phyloP scores from a whole-genome alignment of 2,113 vertebrate genomes.

The Centropus bengalensis region DNA sequence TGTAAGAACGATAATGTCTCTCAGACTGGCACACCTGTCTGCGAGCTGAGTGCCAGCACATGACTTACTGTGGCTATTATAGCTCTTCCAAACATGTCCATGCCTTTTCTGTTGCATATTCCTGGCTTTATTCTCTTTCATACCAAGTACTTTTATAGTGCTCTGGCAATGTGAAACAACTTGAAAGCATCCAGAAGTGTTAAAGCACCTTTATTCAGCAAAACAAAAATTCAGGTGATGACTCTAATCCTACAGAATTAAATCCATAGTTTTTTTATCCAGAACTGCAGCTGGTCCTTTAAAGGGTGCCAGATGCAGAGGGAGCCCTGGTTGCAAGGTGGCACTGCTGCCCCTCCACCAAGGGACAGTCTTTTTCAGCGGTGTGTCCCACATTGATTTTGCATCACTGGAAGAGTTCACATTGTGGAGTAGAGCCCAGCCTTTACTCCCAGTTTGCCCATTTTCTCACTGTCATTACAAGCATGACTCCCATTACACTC shows the following conservation, averaged over 20 bases:
- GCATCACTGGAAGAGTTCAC: neutral
- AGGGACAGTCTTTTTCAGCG: rapidly evolving
- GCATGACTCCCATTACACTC: neutral
- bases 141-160: neutral
- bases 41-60: neutral
- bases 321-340: neutral
- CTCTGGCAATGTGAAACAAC: neutral
- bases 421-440: neutral
- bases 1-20: neutral
- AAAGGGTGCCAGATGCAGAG: neutral
- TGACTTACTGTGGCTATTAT: neutral
- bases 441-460: neutral
- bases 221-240: neutral
- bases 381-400: neutral
- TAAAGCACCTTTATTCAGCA: neutral
- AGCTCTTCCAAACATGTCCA: neutral
- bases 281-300: neutral
- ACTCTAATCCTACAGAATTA: neutral
- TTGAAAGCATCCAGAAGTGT: neutral
- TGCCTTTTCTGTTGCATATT: neutral
- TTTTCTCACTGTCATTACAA: neutral
- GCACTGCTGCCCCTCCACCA: neutral
- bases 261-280: neutral
- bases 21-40: conserved; percentile 28
- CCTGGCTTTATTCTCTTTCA: neutral